A percentile compares a stretch with the other conserved stretches of the same genome.
Evolutionary conservation across 2,888 invertebrate genomes (phyloP).

Genomic region (Pherbina coryleti): DNA sequence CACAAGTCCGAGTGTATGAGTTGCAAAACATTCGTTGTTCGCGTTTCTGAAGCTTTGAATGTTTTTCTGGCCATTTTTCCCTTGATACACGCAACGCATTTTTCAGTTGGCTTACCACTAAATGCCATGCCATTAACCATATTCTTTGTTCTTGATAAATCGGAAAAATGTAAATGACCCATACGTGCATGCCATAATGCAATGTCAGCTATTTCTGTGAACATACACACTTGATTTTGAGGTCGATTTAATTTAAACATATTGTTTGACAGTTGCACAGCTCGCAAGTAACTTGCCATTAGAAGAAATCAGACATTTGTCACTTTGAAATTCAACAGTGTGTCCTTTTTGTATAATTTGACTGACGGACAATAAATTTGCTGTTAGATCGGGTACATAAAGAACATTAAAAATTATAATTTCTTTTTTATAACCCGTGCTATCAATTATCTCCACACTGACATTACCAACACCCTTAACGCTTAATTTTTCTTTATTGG

Average conservation of each 20-base stretch:
- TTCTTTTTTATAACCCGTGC: not conserved
- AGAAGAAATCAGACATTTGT: conserved; percentile 10
- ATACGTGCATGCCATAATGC: conserved; percentile 47
- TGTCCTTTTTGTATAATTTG: conserved; percentile 27
- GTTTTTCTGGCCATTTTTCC: conserved; percentile 3
- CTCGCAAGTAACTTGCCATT: conserved; percentile 12
- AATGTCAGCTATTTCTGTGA: not conserved
- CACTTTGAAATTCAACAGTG: conserved; percentile 2
- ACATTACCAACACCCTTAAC: conserved; percentile 35
- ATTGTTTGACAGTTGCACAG: not conserved
- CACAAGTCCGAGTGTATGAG: conserved; percentile 62
- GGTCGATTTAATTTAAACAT: conserved; percentile 26
- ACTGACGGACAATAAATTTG: conserved; percentile 29
- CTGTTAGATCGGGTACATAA: conserved; percentile 31
- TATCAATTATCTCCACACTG: not conserved
- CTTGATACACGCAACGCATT: conserved; percentile 12
- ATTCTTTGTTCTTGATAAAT: conserved; percentile 9
- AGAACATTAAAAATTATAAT: conserved; percentile 32
- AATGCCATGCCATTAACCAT: conserved; percentile 26
- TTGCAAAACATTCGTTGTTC: conserved; percentile 48
- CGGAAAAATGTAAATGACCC: conserved; percentile 44
- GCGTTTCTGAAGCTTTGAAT: conserved; percentile 10
- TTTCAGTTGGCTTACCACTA: not conserved
- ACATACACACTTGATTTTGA: conserved; percentile 5
- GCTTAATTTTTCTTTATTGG: conserved; percentile 32